Conservation (phyloP, 2,888 invertebrate genomes). For the Carabus problematicus region DNA sequence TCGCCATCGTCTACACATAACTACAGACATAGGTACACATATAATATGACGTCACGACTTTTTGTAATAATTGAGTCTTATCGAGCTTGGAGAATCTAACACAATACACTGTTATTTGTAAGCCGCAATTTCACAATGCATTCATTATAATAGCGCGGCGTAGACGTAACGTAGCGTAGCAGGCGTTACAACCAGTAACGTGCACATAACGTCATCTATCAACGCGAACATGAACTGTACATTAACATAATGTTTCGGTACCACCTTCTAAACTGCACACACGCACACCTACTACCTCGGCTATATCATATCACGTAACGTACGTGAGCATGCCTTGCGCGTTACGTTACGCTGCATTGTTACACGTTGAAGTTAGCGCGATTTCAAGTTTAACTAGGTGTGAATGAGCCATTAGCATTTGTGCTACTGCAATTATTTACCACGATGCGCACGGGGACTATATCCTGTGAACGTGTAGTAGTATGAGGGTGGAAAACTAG, state of each 20-base stretch:
- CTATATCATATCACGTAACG: constrained; percentile 13
- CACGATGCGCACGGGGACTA: background rate
- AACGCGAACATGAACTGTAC: constrained; percentile 39
- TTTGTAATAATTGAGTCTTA: constrained; percentile 37
- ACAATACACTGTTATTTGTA: constrained; percentile 32
- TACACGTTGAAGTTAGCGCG: constrained; percentile 13
- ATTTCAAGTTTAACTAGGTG: constrained; percentile 34
- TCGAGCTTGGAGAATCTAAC: constrained; percentile 21
- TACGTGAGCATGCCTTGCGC: background rate
- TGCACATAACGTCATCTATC: constrained; percentile 32
- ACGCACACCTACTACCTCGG: background rate
- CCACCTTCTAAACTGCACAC: constrained; percentile 34
- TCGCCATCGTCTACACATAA: too few species aligned
- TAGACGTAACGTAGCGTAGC: constrained; percentile 1
- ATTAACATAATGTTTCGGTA: constrained; percentile 37
- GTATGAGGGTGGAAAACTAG: constrained; percentile 3
- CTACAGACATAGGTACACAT: too few species aligned
- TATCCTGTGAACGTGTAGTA: background rate
- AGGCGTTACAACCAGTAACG: constrained; percentile 18
- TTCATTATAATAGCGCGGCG: constrained; percentile 24
- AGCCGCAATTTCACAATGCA: constrained; percentile 39
- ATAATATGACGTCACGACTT: constrained; percentile 25
- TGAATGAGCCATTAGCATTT: constrained; percentile 31
- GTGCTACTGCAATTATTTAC: constrained; percentile 23
- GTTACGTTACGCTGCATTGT: background rate